Percentiles rank a stretch among this genome's conserved stretches.
phyloP scores from a whole-genome alignment of 2,888 invertebrate genomes.

The Artemia sp. region DNA sequence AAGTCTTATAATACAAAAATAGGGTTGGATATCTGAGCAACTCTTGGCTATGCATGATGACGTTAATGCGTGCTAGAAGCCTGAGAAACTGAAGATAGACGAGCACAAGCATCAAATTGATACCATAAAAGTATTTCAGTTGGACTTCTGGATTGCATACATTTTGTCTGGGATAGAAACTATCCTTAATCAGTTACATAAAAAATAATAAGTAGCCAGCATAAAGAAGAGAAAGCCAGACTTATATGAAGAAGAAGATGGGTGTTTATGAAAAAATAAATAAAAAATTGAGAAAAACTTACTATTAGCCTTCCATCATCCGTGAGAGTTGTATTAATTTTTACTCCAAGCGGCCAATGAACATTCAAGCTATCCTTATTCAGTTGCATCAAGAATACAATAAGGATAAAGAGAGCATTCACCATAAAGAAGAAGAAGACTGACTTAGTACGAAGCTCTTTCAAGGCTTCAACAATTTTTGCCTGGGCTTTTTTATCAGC shows the following conservation, averaged over 20 bases:
- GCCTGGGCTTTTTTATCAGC: constrained; percentile 82
- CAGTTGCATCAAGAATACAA: constrained; percentile 93
- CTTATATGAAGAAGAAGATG: constrained; percentile 34
- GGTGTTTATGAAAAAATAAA: not conserved
- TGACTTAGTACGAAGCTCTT: constrained; percentile 83
- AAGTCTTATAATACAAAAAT: too few relatives aligned
- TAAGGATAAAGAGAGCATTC: constrained; percentile 94
- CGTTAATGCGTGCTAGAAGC: too few relatives aligned
- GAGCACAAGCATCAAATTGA: too few relatives aligned
- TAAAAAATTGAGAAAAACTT: constrained; percentile 59
- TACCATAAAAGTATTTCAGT: too few relatives aligned
- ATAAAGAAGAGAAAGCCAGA: constrained; percentile 94
- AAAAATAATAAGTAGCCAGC: constrained; percentile 95
- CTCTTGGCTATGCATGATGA: too few relatives aligned
- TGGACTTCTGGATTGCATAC: too few relatives aligned
- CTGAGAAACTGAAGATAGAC: too few relatives aligned
- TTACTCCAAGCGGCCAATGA: constrained; percentile 89
- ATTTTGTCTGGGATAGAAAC: constrained; percentile 36
- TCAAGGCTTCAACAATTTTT: constrained; percentile 74
- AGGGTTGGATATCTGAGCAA: too few relatives aligned
- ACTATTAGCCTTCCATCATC: constrained; percentile 47
- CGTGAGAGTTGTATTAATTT: constrained; percentile 79
- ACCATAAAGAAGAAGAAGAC: constrained; percentile 96
- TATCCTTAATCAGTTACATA: constrained; percentile 94
- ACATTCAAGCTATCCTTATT: constrained; percentile 91